Percentiles rank a stretch among this genome's conserved stretches.
Conservation (phyloP, 2,797 vertebrate species). For the Chloroceryle amazona region DNA sequence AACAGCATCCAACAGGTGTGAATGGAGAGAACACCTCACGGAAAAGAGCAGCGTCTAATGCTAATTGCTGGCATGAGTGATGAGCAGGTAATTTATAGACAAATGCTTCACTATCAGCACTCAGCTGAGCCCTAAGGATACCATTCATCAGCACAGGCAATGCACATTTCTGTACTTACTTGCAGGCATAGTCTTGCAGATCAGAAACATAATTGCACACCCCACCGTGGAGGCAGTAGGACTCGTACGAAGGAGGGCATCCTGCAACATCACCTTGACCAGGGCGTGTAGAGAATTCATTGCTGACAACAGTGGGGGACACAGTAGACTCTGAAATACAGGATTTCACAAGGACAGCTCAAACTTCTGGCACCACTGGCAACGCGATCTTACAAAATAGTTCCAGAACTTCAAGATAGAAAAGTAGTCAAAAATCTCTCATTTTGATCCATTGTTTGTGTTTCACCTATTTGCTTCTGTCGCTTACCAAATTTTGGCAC, state of each 20-base stretch:
- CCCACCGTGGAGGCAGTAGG: conserved; percentile 91
- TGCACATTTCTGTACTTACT: conserved; percentile 82
- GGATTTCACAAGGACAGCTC: neutral
- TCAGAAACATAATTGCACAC: conserved; percentile 89
- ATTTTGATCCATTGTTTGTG: neutral
- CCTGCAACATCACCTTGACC: conserved; percentile 60
- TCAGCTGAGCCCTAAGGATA: neutral
- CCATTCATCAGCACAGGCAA: neutral
- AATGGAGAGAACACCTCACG: neutral
- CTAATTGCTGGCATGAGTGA: neutral
- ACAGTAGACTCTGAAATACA: conserved; percentile 73
- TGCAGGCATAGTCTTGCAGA: conserved; percentile 90
- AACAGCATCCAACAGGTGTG: neutral
- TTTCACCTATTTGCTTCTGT: neutral
- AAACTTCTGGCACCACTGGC: neutral
- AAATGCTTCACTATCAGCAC: neutral
- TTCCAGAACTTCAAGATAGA: neutral
- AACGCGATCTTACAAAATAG: fast-evolving
- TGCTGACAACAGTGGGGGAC: neutral
- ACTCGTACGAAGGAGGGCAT: conserved; percentile 86
- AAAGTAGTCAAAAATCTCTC: neutral
- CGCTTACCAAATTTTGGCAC: neutral
- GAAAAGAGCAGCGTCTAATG: neutral
- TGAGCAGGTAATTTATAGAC: neutral
- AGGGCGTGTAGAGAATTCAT: neutral